Evolutionary conservation across 2,113 vertebrate species (phyloP).

Genomic region (Cheirogaleus medius): DNA sequence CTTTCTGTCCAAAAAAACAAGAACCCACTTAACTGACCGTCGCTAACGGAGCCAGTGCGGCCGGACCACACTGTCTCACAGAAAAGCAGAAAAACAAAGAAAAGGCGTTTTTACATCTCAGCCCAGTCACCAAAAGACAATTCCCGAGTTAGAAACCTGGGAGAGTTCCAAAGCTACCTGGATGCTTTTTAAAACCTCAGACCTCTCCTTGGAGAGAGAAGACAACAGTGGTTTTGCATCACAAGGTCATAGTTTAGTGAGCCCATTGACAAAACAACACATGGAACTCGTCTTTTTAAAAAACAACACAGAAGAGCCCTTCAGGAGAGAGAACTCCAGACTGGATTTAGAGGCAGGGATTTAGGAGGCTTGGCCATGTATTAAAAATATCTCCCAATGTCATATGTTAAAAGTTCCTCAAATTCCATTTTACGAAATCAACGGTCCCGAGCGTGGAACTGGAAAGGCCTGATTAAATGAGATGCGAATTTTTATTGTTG

Average conservation of each 20-base stretch:
- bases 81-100: background rate
- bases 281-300: background rate
- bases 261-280: background rate
- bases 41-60: background rate
- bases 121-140: background rate
- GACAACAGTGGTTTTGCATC: background rate
- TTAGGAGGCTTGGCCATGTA: rapidly evolving
- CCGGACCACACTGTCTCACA: background rate
- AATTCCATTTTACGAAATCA: background rate
- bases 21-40: background rate
- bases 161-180: background rate
- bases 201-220: background rate
- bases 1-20: background rate
- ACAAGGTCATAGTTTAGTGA: background rate
- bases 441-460: background rate
- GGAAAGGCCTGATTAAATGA: background rate
- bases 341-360: background rate
- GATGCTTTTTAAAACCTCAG: background rate
- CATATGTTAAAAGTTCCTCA: too few species aligned
- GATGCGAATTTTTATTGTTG: background rate
- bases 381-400: background rate
- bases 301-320: background rate
- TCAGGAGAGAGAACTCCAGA: background rate
- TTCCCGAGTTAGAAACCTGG: background rate
- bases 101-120: background rate